Percentiles rank a stretch among this genome's conserved stretches.
These are phyloP conservation scores for Calyptommatus sinebrachiatus DNA, from an alignment of 2,113 vertebrate genomes.

Conservation along the genomic window DNA sequence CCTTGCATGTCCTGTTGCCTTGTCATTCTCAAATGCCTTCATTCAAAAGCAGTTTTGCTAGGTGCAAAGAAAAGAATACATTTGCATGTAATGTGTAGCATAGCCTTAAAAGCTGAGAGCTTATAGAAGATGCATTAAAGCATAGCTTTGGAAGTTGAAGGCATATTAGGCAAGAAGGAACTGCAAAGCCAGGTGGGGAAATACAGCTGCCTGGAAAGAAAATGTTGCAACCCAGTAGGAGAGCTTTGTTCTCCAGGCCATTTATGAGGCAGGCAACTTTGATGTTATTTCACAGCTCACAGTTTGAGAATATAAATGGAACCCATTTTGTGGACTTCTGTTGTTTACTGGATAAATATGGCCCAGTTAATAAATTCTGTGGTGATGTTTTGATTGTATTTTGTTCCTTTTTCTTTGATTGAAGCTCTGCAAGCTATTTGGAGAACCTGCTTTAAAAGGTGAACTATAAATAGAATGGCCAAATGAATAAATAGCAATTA, in stretches of 20 bases:
- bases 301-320: neutral
- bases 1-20: neutral
- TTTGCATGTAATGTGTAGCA: neutral
- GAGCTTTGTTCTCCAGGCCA: neutral
- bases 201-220: neutral
- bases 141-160: neutral
- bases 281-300: neutral
- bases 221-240: neutral
- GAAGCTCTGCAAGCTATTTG: neutral
- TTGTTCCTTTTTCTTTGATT: too few species aligned
- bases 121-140: neutral
- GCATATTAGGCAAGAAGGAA: neutral
- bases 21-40: neutral
- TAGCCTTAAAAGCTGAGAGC: neutral
- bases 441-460: too few species aligned
- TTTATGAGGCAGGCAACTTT: neutral
- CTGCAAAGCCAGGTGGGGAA: neutral
- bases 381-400: too few species aligned
- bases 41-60: neutral
- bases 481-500: neutral
- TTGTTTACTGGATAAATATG: neutral
- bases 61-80: neutral
- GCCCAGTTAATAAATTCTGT: neutral
- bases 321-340: neutral
- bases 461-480: too few species aligned